Percentiles rank a stretch among this genome's conserved stretches.
These are phyloP conservation scores for Glomeris maerens DNA, from an alignment of 1,140 invertebrate species.

Conservation along the genomic window DNA sequence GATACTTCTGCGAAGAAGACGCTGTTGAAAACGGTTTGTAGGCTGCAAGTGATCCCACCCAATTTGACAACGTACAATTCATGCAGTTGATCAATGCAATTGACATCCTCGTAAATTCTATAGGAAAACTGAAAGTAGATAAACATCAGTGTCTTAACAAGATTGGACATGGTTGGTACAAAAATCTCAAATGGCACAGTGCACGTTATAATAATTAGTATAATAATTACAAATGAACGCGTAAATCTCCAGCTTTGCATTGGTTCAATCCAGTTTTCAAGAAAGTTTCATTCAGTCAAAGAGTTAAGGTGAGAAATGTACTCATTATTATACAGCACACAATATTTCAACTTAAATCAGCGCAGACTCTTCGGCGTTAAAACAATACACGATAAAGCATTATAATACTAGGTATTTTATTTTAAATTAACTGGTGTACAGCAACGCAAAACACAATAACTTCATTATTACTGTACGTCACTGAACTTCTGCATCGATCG, in stretches of 20 bases:
- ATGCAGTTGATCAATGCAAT: neutral
- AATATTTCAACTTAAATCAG: no score
- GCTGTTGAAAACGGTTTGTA: slow-evolving; percentile 56
- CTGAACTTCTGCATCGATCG: slow-evolving; percentile 19
- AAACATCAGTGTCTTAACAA: slow-evolving; percentile 56
- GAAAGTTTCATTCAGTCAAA: slow-evolving; percentile 63
- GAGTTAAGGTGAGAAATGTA: slow-evolving; percentile 60
- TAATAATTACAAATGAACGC: slow-evolving; percentile 5
- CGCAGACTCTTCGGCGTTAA: no score
- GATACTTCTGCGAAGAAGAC: slow-evolving; percentile 79
- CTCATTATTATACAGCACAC: no score
- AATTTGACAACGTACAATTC: no score
- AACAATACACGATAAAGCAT: no score
- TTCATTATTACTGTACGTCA: slow-evolving; percentile 21
- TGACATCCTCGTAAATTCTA: neutral
- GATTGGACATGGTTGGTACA: slow-evolving; percentile 57
- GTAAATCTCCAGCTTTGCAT: slow-evolving; percentile 51
- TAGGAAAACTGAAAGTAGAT: slow-evolving; percentile 45
- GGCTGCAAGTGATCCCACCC: no score
- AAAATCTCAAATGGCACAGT: no score
- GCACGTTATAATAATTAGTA: slow-evolving; percentile 9
- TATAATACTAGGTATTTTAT: no score
- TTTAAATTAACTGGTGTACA: no score
- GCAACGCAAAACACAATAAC: no score
- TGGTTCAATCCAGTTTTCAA: slow-evolving; percentile 66